Base-by-base conservation (phyloP, 2,888 invertebrate genomes). In the Mimachlamys varia region DNA sequence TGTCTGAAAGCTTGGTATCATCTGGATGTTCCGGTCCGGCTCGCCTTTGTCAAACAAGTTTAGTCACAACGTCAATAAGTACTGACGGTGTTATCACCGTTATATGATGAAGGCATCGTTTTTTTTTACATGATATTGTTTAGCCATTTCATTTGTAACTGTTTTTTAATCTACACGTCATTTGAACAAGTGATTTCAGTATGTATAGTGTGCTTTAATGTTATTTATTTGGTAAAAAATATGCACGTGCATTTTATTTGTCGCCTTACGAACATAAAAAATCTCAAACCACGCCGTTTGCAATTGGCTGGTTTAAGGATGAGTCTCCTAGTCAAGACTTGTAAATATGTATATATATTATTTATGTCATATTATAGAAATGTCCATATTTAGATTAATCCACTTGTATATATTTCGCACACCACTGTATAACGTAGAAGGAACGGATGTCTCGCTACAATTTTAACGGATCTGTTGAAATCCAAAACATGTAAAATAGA, bases 401-500 rank as follows among this genome's bases (percentile, higher is more conserved):
- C 33, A 76, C 33, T 12, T 76, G 33, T 76, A 33, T 76, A 76
- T 27, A 76, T 15, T 19, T 76, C 19, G 33, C 76, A 27, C 33
- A 12, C 17, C 27, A 53, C 53, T 53, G 19, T 53, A 53, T 53
- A 0, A 62, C n/a, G 62, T 76, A 76, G 33, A 76, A 76, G 76
- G 76, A 76, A 22, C 76, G 76, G 33, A 76, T 76, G 76, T 33
- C 76, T 76, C 76, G 76, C 76, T 76, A 7, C 3, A 19, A n/a
- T n/a, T n/a, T n/a, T n/a, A n/a, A 76, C 76, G 76, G 76, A 76
- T 76, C 76, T 76, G 76, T 76, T 76, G 76, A 76, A 76, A 76
- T 76, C 76, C 76, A 27, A n/a, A 76, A 76, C 76, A 0, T 76
- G 76, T 76, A 76, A 12, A 76, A 22, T 76, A 76, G 76, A 76